These are phyloP conservation scores for Cyphomyrus discorhynchus DNA, from an alignment of 2,113 vertebrate species.

Conservation along the genomic window DNA sequence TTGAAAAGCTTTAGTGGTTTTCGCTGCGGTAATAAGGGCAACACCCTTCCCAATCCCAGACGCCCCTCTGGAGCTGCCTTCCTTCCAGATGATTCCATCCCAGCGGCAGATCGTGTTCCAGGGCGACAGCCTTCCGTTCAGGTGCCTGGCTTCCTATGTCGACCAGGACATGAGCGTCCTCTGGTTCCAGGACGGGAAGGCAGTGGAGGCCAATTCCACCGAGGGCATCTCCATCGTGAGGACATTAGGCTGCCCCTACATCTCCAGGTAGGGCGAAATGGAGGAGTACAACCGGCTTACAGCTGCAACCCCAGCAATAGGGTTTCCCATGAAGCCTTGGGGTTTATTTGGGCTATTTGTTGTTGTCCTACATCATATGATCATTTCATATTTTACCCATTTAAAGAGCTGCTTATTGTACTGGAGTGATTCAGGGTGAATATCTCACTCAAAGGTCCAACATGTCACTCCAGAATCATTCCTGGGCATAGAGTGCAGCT, in stretches of 20 bases:
- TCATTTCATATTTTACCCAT: neutral
- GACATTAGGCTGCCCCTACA: slow-evolving; percentile 89
- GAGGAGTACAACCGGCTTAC: neutral
- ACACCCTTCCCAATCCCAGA: slow-evolving; percentile 54
- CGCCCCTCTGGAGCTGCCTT: slow-evolving; percentile 83
- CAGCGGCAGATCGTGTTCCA: slow-evolving; percentile 93
- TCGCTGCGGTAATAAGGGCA: neutral
- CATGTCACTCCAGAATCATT: neutral
- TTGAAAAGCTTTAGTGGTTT: neutral
- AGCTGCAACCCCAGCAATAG: neutral
- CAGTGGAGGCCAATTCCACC: slow-evolving; percentile 80
- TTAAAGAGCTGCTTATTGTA: neutral
- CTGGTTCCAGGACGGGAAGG: slow-evolving; percentile 92
- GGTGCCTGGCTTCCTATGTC: slow-evolving; percentile 90
- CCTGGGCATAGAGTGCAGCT: neutral
- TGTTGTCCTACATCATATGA: neutral
- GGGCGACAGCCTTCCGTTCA: slow-evolving; percentile 92
- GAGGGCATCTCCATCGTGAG: slow-evolving; percentile 92
- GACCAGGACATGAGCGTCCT: slow-evolving; percentile 92
- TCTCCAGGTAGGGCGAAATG: slow-evolving; percentile 71
- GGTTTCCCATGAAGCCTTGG: neutral
- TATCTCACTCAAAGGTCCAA: neutral
- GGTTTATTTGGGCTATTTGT: neutral
- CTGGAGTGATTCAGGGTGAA: neutral
- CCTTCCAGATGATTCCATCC: slow-evolving; percentile 91